Conservation (phyloP, 37 sponge, comb jelly and placozoan species). For the Halisarca cf. caerulea region DNA sequence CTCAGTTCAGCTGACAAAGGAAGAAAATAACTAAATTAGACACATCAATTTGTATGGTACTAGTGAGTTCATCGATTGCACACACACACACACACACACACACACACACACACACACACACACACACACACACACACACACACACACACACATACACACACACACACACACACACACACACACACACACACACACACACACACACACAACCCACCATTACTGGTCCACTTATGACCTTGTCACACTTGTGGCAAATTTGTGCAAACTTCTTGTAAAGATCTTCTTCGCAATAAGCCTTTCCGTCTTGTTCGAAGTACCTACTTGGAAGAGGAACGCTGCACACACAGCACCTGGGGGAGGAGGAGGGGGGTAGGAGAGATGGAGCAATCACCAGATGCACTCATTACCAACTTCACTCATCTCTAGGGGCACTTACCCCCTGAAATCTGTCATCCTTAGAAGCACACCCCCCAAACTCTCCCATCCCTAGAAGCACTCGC, state of each 20-base stretch:
- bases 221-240: slow-evolving; percentile 67
- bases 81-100: slow-evolving; percentile 24
- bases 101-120: slow-evolving; percentile 15
- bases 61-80: too few relatives aligned
- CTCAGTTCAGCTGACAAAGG: too few relatives aligned
- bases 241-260: slow-evolving; percentile 61
- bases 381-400: too few relatives aligned
- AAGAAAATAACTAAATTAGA: too few relatives aligned
- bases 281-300: slow-evolving; percentile 54
- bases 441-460: background rate
- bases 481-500: slow-evolving; percentile 2
- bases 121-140: slow-evolving; percentile 17
- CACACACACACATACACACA: slow-evolving; percentile 20
- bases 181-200: slow-evolving; percentile 24
- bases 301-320: slow-evolving; percentile 60
- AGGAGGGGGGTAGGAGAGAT: background rate
- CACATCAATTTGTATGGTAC: too few relatives aligned
- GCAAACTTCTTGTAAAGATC: slow-evolving; percentile 65
- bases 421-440: background rate
- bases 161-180: slow-evolving; percentile 7
- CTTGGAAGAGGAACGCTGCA: slow-evolving; percentile 56
- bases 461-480: background rate
- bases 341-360: slow-evolving; percentile 50
- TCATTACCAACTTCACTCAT: too few relatives aligned
- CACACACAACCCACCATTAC: slow-evolving; percentile 58